Percentiles rank a stretch among this genome's conserved stretches.
These are phyloP conservation scores for Boloria selene DNA, from an alignment of 2,888 invertebrate species.

Conservation along the genomic window DNA sequence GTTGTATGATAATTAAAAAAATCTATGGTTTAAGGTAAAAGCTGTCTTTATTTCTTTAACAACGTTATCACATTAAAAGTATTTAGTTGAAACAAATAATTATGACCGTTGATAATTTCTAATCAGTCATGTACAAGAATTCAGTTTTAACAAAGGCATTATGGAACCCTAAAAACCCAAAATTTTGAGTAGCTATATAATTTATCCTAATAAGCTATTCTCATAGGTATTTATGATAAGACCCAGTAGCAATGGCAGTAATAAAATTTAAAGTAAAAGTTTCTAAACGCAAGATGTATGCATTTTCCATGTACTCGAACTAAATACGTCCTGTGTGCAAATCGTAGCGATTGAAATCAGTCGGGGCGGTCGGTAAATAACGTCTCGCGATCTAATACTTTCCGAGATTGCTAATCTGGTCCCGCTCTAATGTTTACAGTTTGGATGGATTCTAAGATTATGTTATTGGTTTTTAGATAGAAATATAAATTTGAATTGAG, in stretches of 20 bases:
- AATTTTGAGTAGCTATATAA: too few species aligned
- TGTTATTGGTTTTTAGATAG: constrained; percentile 30
- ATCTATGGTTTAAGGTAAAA: too few species aligned
- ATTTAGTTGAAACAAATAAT: too few species aligned
- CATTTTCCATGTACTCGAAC: constrained; percentile 18
- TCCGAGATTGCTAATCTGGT: constrained; percentile 70
- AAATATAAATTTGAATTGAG: constrained; percentile 9
- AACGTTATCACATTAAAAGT: too few species aligned
- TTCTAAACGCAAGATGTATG: constrained; percentile 9
- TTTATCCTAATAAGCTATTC: too few species aligned
- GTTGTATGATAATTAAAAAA: too few species aligned
- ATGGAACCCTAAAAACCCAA: too few species aligned
- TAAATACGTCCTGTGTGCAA: constrained; percentile 49
- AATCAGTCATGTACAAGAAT: too few species aligned
- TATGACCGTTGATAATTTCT: too few species aligned
- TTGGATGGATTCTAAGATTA: constrained; percentile 34
- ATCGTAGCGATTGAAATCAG: constrained; percentile 78
- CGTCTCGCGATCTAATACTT: constrained; percentile 76
- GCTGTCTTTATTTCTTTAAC: too few species aligned
- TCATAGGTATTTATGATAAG: background rate
- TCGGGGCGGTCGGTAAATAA: constrained; percentile 71
- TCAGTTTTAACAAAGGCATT: too few species aligned
- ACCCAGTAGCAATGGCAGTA: background rate
- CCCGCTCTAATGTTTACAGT: constrained; percentile 37
- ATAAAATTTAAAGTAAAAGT: background rate